phyloP scores from a whole-genome alignment of 2,113 vertebrate species.

The Brienomyrus brachyistius region DNA sequence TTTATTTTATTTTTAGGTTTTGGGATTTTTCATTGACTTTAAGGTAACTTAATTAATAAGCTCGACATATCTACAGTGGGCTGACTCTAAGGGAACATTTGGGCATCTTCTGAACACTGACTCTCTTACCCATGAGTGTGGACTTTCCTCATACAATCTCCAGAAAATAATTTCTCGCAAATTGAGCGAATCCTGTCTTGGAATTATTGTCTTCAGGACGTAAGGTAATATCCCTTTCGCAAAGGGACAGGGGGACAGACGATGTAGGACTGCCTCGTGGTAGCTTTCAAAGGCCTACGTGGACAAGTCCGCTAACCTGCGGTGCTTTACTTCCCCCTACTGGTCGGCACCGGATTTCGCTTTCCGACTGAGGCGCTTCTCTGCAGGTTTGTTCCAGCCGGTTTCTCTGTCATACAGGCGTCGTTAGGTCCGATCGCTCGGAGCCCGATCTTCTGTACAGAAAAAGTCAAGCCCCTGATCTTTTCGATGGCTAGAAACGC shows the following conservation, averaged over 20 bases:
- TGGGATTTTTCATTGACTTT: not conserved
- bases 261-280: not conserved
- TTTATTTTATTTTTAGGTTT: not conserved
- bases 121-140: not conserved
- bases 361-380: not conserved
- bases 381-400: not conserved
- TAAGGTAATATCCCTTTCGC: not conserved
- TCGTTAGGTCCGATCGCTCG: too few relatives aligned
- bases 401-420: not conserved
- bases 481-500: too few relatives aligned
- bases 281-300: not conserved
- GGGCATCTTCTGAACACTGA: not conserved
- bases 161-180: not conserved
- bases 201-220: not conserved
- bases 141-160: not conserved
- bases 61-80: not conserved
- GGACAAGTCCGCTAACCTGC: not conserved
- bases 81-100: not conserved
- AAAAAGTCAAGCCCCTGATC: too few relatives aligned
- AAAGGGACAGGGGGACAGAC: not conserved
- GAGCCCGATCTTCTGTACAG: too few relatives aligned
- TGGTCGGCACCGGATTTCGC: not conserved
- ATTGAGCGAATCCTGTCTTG: not conserved
- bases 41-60: not conserved
- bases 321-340: not conserved